Evolutionary conservation across 2,113 vertebrate genomes (phyloP).

Genomic region (Orientallactaga bullata): DNA sequence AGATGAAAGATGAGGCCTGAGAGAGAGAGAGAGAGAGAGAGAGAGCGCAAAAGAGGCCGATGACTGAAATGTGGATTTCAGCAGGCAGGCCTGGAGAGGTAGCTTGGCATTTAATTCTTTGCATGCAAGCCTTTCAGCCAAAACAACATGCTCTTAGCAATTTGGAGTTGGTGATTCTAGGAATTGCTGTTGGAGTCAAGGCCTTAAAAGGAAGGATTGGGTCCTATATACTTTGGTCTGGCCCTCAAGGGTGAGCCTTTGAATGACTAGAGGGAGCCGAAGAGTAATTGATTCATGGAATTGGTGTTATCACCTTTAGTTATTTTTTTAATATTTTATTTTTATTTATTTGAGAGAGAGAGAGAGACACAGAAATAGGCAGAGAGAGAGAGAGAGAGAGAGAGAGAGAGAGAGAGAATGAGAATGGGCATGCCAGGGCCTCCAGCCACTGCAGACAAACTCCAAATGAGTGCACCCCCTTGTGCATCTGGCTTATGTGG

Average conservation of each 20-base stretch:
- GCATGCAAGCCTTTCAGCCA: conserved; percentile 18
- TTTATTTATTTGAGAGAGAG: too few relatives aligned
- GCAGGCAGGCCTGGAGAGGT: not conserved
- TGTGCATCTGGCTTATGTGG: too few relatives aligned
- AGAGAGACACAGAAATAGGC: too few relatives aligned
- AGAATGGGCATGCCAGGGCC: too few relatives aligned
- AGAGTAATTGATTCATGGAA: not conserved
- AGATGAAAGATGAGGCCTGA: conserved; percentile 34
- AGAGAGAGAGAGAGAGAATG: too few relatives aligned
- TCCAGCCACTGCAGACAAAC: too few relatives aligned
- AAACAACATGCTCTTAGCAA: not conserved
- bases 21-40: too few relatives aligned
- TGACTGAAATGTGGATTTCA: conserved; percentile 33
- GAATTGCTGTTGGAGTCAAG: conserved; percentile 36
- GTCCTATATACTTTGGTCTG: not conserved
- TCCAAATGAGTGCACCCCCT: too few relatives aligned
- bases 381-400: too few relatives aligned
- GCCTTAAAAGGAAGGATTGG: not conserved
- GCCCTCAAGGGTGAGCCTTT: not conserved
- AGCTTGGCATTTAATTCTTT: conserved; percentile 34
- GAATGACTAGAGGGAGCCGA: not conserved
- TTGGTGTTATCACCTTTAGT: not conserved
- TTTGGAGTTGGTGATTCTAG: conserved; percentile 54
- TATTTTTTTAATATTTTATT: too few relatives aligned
- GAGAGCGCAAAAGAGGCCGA: not conserved